A percentile compares a stretch with the other conserved stretches of the same genome.
These are phyloP conservation scores for Chrysoperla carnea DNA, from an alignment of 1,140 invertebrate genomes.

Conservation along the genomic window DNA sequence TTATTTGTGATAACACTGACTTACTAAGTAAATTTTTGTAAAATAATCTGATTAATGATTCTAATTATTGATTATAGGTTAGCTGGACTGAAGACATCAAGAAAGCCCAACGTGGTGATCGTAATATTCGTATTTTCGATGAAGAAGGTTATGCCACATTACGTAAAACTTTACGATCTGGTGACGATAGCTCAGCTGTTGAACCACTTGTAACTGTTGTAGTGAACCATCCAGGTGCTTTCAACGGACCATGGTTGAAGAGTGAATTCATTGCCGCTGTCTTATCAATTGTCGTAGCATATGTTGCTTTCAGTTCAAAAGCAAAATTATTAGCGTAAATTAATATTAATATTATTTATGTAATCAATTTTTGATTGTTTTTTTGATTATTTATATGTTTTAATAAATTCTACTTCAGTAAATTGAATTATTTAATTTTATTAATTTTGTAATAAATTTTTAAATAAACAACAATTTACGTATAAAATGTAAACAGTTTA, in stretches of 20 bases:
- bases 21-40: no score
- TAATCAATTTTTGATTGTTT: not conserved
- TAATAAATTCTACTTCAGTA: no score
- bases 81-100: slow-evolving; percentile 81
- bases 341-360: not conserved
- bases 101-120: slow-evolving; percentile 58
- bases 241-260: slow-evolving; percentile 80
- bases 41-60: not conserved
- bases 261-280: slow-evolving; percentile 76
- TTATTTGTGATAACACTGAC: no score
- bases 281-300: slow-evolving; percentile 62
- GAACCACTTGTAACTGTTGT: slow-evolving; percentile 57
- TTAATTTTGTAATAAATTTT: no score
- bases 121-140: slow-evolving; percentile 67
- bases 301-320: slow-evolving; percentile 70
- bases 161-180: slow-evolving; percentile 52
- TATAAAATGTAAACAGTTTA: no score
- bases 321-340: slow-evolving; percentile 51
- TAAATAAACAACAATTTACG: no score
- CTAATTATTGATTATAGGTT: slow-evolving; percentile 39
- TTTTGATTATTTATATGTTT: no score
- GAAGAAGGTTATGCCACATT: slow-evolving; percentile 79
- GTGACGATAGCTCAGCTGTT: slow-evolving; percentile 44
- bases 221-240: slow-evolving; percentile 69
- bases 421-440: no score